phyloP scores from a whole-genome alignment of 2,797 vertebrate genomes.

The Sebastiscus tertius region DNA sequence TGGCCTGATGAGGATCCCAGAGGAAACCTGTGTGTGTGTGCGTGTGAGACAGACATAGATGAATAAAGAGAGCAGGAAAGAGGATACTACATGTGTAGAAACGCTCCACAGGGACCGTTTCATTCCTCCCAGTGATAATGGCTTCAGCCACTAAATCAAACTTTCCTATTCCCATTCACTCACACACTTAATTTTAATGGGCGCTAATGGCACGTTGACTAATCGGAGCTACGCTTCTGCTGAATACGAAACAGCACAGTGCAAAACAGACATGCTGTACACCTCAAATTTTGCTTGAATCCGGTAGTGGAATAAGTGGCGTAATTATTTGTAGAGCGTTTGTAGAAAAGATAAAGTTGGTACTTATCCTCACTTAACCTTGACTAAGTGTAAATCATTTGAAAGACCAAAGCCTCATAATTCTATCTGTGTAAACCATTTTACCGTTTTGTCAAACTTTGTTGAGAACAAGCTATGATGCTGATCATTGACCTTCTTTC shows the following conservation, averaged over 20 bases:
- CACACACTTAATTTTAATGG: conserved; percentile 40
- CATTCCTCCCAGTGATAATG: conserved; percentile 42
- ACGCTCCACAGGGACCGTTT: conserved; percentile 53
- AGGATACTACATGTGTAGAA: conserved; percentile 34
- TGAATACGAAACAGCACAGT: conserved; percentile 4
- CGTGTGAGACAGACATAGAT: neutral
- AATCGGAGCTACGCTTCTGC: conserved; percentile 24
- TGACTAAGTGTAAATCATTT: neutral
- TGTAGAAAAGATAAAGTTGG: neutral
- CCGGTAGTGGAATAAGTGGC: neutral
- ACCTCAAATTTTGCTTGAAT: neutral
- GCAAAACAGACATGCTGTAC: neutral
- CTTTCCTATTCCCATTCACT: conserved; percentile 35
- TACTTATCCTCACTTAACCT: neutral
- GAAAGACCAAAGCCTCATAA: neutral
- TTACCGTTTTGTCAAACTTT: neutral
- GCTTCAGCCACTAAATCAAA: conserved; percentile 60
- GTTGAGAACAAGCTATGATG: neutral
- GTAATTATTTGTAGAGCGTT: neutral
- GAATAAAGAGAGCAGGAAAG: neutral
- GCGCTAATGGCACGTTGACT: conserved; percentile 17
- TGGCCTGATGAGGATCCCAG: conserved; percentile 37
- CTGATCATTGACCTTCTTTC: neutral
- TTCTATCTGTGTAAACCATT: neutral
- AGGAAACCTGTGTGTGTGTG: conserved; percentile 34